Percentiles rank a stretch among this genome's conserved stretches.
Conservation (phyloP, 37 sponge, comb jelly and placozoan genomes). For the Ephydatia muelleri region DNA sequence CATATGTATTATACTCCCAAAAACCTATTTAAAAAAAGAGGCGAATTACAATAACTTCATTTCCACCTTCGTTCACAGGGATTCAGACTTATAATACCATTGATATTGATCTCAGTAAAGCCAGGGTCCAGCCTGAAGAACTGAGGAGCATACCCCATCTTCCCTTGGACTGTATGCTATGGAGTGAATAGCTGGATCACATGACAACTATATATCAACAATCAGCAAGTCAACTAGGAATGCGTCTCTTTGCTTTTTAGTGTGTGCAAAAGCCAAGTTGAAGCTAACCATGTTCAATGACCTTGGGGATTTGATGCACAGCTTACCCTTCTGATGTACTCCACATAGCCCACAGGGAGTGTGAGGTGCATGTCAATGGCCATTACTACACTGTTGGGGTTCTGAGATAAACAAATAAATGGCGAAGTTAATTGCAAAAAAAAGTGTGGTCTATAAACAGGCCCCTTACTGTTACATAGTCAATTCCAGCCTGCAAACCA, state of each 20-base stretch:
- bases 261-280: too few species aligned
- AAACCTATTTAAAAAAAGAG: conserved; percentile 34
- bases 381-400: conserved; percentile 69
- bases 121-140: conserved; percentile 62
- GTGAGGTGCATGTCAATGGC: conserved; percentile 77
- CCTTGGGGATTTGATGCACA: too few species aligned
- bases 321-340: conserved; percentile 53
- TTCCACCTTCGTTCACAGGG: not conserved
- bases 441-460: not conserved
- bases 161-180: conserved; percentile 61
- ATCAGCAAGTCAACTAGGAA: too few species aligned
- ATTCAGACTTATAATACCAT: conserved; percentile 48
- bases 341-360: conserved; percentile 55
- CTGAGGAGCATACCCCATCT: conserved; percentile 70
- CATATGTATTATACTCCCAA: conserved; percentile 74
- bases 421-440: too few species aligned
- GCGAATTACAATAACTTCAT: not conserved
- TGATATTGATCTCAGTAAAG: conserved; percentile 53
- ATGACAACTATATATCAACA: not conserved
- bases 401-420: conserved; percentile 5
- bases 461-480: conserved; percentile 63
- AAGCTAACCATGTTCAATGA: too few species aligned
- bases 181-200: not conserved
- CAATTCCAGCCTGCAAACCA: conserved; percentile 68
- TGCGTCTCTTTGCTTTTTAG: too few species aligned